Base-by-base conservation (phyloP, 1,140 invertebrate species). In the Delia radicum region DNA sequence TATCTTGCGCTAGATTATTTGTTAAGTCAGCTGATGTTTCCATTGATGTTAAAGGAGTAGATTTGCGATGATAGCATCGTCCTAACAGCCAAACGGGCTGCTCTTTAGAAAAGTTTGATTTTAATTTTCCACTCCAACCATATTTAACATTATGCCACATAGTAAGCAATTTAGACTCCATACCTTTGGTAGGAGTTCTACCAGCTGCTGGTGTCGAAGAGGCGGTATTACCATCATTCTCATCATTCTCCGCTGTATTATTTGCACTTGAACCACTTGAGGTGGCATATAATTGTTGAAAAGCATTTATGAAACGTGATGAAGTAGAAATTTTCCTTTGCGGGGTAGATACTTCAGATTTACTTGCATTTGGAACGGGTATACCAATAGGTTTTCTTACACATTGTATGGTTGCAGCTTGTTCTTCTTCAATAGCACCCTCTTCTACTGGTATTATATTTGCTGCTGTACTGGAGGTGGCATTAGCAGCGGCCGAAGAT, bases 111-210 rank as follows among this genome's bases (percentile, higher is more conserved):
- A 96, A 95, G 81, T 90, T 94, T 0, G 94, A 93, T 80, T 94
- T 93, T 77, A 94, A 89, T 87, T 95, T 95, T 15, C 92, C 89
- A 33, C 91, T 91, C 93, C 92, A 94, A 90, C 94, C 94, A 87
- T 95, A 96, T 90, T 95, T 95, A 67, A 96, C 90, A 87, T 95
- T 96, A 86, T 95, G 95, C 94, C 94, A 96, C 90, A 95, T 92
- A 61, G 94, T 94, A 79, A 94, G 85, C 55, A 96, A 84, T 77
- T 92, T 91, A 18, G 92, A 94, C 86, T 95, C 95, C 76, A 95
- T 90, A 88, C 94, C 94, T 78, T 93, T 85, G 48, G 83, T 82
- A 4, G 83, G 83, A 48, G 83, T 85, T 3, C 83, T 83, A 55
- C 79, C 82, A 21, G 81, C 80, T 8, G 81, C 75, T 72, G 79